Evolutionary conservation across 2,888 invertebrate species (phyloP).

Genomic region (Dendrolimus houi): DNA sequence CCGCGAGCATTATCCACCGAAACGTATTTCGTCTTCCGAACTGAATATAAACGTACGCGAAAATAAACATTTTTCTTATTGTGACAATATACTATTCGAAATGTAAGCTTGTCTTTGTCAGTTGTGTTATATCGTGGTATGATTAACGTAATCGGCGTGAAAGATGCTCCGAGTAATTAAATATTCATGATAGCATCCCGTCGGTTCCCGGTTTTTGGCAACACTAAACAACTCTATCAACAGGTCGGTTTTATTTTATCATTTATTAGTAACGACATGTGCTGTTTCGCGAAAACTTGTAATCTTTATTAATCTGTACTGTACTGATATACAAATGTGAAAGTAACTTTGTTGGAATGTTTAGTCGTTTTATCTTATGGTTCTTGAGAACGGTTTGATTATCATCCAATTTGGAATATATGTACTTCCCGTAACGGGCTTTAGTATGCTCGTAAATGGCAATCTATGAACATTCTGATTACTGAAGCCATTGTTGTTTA

Average conservation of each 20-base stretch:
- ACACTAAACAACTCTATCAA: slow-evolving; percentile 36
- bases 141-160: slow-evolving; percentile 26
- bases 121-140: slow-evolving; percentile 25
- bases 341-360: slow-evolving; percentile 10
- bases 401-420: too few species aligned
- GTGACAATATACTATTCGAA: slow-evolving; percentile 21
- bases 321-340: slow-evolving; percentile 1
- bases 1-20: slow-evolving; percentile 3
- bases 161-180: slow-evolving; percentile 40
- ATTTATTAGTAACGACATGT: slow-evolving; percentile 13
- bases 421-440: too few species aligned
- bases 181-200: slow-evolving; percentile 39
- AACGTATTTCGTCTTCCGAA: slow-evolving; percentile 1
- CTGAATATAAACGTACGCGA: slow-evolving; percentile 5
- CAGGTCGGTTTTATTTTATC: slow-evolving; percentile 47
- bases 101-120: slow-evolving; percentile 22
- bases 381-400: too few species aligned
- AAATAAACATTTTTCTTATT: slow-evolving; percentile 12
- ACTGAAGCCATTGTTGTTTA: too few species aligned
- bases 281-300: not conserved
- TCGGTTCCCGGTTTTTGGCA: slow-evolving; percentile 28
- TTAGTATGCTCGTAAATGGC: too few species aligned
- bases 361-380: slow-evolving; percentile 3
- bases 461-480: too few species aligned
- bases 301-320: slow-evolving; percentile 6